Evolutionary conservation across 2,797 vertebrate species (phyloP), one percentile per base, ranked within the genome.

Genomic region (Microchirus variegatus): DNA sequence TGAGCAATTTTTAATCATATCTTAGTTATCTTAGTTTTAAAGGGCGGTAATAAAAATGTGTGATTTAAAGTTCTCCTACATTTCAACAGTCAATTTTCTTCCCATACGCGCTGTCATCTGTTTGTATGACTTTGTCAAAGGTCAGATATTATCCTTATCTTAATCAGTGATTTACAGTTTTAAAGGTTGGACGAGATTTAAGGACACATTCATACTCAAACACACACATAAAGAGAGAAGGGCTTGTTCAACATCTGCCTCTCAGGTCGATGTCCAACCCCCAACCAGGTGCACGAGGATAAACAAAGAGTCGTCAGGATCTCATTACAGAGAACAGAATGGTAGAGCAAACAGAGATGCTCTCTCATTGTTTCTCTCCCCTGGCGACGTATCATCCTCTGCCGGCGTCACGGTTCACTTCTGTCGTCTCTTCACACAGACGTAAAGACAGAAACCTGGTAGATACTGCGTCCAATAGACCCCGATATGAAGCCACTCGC

Each of bases 271-370:
- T 44, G 41, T 45, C 60, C 58, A 46, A 46, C 59, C 53, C 12
- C 55, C 40, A 59, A 49, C 76, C 84, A 83, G 80, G 80, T 84
- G 78, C 84, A 77, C 62, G 1, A 57, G 41, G 47, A 73, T 64
- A 73, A 83, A 84, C 75, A 83, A 67, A 77, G 61, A 73, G 36
- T 62, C 35, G 58, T 68, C 36, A 50, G 70, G 48, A 55, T 78
- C 69, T 80, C 52, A 77, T 81, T 82, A 75, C 61, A 70, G 54
- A 51, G 44, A 71, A 59, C 31, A 35, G 35, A 73, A 38, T 18
- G 60, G 35, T 16, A 52, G 15, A 46, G 22, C 16, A 2, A 57
- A 55, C 58, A 19, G 37, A n/a, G 17, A 53, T 70, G 61, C 54
- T 67, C 38, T 53, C 41, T 11, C n/a, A n/a, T n/a, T 22, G 45